These are phyloP conservation scores for Echinops telfairi DNA, from an alignment of 2,113 vertebrate species.

Conservation along the genomic window DNA sequence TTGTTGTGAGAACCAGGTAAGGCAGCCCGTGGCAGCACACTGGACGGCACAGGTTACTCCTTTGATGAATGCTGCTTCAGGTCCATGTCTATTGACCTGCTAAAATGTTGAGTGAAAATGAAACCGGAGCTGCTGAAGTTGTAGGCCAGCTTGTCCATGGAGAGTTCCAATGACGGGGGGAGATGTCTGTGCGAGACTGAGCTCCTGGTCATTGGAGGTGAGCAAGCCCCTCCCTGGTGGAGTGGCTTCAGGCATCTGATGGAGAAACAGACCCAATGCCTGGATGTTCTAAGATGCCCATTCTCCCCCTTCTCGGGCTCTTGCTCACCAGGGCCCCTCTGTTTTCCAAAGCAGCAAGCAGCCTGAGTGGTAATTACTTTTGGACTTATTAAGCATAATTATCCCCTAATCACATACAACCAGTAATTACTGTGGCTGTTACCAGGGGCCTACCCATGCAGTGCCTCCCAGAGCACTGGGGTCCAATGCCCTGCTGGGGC, in stretches of 20 bases:
- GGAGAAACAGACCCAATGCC: not conserved
- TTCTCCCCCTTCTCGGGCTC: conserved; percentile 37
- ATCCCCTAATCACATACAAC: conserved; percentile 82
- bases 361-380: conserved; percentile 83
- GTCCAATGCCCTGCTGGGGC: conserved; percentile 64
- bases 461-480: conserved; percentile 11
- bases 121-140: not conserved
- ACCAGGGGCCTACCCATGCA: conserved; percentile 65
- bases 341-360: conserved; percentile 82
- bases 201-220: not conserved
- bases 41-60: fast-evolving
- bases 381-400: conserved; percentile 84
- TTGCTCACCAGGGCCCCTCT: conserved; percentile 72
- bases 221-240: not conserved
- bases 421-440: conserved; percentile 79
- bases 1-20: not conserved
- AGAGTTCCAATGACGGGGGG: not conserved
- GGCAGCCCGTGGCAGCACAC: not conserved
- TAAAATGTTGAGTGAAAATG: not conserved
- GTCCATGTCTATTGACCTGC: not conserved
- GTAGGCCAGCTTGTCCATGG: not conserved
- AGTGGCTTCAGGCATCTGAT: not conserved
- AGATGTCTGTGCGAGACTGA: not conserved
- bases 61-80: not conserved
- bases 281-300: not conserved